Evolutionary conservation across 2,113 vertebrate genomes (phyloP), one percentile per base, ranked within the genome.

Genomic region (Pelecanus crispus): DNA sequence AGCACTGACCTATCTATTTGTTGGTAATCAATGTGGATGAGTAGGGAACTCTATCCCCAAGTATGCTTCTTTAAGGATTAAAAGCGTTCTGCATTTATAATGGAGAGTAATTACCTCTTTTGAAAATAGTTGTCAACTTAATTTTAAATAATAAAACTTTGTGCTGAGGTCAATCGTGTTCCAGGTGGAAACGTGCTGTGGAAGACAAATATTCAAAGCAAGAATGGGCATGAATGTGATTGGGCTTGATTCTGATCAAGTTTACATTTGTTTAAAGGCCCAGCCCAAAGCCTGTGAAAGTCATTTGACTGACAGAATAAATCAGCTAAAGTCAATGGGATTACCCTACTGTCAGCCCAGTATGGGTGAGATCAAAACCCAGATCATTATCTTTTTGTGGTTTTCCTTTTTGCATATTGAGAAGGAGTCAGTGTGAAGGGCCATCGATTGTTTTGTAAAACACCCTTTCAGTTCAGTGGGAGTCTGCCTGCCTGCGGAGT

Each of bases 181-280:
- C 84, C 81, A 74, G 74, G 67, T 91, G 73, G 88, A 93, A 90
- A 61, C 6, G 20, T 80, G 81, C 53, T 40, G 12, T 26, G 70
- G 78, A 53, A 95, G 50, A 68, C 74, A 97, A 94, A 74, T 67
- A 94, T 77, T 95, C 93, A 40, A 80, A 96, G 95, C 94, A 97
- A 95, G 94, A 97, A 95, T 47, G 79, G 91, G 91, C 96, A 95
- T 90, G 94, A 94, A 86, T 93, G 63, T 31, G 81, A 92, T 92
- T 44, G 29, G 89, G 81, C 87, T 97, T 88, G 91, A 77, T 94
- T 92, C 88, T 97, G 97, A 95, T 97, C 94, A 63, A 92, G 95
- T 96, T 96, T 91, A 91, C 91, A 86, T 96, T 89, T 80, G 89
- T 95, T 95, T 81, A 44, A 95, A 94, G 70, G 95, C 95, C 66